These are phyloP conservation scores for Lasioglossum marginatum DNA, from an alignment of 2,888 invertebrate genomes.

Conservation along the genomic window DNA sequence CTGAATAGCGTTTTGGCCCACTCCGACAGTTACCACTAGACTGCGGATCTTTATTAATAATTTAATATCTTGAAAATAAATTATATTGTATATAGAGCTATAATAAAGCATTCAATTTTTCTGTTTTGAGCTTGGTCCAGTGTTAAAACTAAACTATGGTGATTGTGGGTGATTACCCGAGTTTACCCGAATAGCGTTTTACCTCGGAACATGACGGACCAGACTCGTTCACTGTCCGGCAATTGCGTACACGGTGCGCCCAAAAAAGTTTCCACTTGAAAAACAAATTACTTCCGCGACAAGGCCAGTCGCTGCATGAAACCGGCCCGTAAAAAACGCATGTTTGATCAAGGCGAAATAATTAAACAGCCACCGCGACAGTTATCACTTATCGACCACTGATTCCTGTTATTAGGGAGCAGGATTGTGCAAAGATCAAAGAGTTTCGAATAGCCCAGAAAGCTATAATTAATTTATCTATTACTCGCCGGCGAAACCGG, in stretches of 20 bases:
- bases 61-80: background rate
- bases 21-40: too few relatives aligned
- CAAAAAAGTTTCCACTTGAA: background rate
- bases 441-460: conserved; percentile 1
- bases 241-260: too few relatives aligned
- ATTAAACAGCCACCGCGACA: conserved; percentile 12
- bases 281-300: background rate
- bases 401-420: conserved; percentile 34
- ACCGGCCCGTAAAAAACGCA: background rate
- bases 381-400: conserved; percentile 41
- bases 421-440: conserved; percentile 15
- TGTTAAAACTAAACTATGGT: too few relatives aligned
- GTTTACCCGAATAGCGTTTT: too few relatives aligned
- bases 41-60: background rate
- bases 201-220: too few relatives aligned
- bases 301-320: background rate
- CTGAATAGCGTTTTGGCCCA: too few relatives aligned
- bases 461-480: conserved; percentile 54
- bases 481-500: conserved; percentile 17
- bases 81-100: too few relatives aligned
- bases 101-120: too few relatives aligned
- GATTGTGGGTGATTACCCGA: too few relatives aligned
- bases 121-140: too few relatives aligned
- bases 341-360: conserved; percentile 9
- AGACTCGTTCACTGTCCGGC: too few relatives aligned